Evolutionary conservation across 1,140 invertebrate genomes (phyloP).

Genomic region (Zelostemma sp.): DNA sequence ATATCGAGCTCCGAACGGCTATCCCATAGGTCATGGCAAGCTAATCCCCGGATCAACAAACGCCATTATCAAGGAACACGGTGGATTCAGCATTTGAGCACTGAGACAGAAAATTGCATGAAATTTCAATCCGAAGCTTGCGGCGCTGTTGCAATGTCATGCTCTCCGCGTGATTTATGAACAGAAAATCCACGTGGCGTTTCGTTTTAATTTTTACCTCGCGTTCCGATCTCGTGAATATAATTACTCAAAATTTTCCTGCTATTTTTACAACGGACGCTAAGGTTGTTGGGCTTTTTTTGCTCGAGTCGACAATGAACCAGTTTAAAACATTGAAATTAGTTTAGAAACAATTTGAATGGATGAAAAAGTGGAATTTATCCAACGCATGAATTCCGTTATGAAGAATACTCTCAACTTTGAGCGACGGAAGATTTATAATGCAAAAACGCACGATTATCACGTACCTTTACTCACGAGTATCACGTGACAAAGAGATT

Average conservation of each 20-base stretch:
- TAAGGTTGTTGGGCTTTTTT: no score
- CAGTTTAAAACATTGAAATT: no score
- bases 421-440: background rate
- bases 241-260: background rate
- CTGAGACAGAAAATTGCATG: conserved; percentile 35
- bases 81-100: conserved; percentile 14
- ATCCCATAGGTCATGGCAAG: conserved; percentile 31
- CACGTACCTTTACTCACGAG: conserved; percentile 25
- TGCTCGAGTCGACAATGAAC: no score
- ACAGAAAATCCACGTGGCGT: background rate
- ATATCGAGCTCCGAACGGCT: conserved; percentile 41
- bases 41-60: conserved; percentile 49
- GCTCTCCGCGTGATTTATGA: background rate
- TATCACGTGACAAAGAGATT: conserved; percentile 8
- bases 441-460: conserved; percentile 31
- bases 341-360: no score
- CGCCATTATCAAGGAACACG: conserved; percentile 46
- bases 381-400: background rate
- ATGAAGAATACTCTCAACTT: background rate
- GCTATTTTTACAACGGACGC: no score
- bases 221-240: background rate
- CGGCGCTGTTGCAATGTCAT: background rate
- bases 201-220: background rate
- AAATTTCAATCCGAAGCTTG: conserved; percentile 18
- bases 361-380: background rate